Percentiles rank a stretch among this genome's conserved stretches.
These are phyloP conservation scores for Cheilosia impressa DNA, from an alignment of 2,888 invertebrate genomes.

Conservation along the genomic window DNA sequence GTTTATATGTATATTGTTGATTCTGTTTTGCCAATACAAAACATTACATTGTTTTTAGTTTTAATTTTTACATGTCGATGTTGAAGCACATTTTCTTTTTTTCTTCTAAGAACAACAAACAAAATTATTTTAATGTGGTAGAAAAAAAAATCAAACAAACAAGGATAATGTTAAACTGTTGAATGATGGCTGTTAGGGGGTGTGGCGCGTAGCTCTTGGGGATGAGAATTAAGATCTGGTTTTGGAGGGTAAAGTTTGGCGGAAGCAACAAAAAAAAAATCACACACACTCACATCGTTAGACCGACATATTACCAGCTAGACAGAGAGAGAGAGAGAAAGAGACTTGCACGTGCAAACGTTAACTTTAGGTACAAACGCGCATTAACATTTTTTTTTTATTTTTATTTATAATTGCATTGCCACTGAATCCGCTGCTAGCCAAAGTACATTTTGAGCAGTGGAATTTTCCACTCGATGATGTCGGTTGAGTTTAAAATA, in stretches of 20 bases:
- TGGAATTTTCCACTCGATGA: conserved; percentile 76
- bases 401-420: conserved; percentile 17
- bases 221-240: neutral
- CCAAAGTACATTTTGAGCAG: conserved; percentile 77
- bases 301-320: neutral
- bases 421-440: neutral
- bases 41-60: conserved; percentile 13
- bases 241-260: conserved; percentile 26
- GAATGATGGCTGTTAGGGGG: conserved; percentile 18
- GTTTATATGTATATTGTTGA: conserved; percentile 24
- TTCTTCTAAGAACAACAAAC: conserved; percentile 46
- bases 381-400: conserved; percentile 64
- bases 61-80: conserved; percentile 6
- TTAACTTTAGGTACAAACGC: conserved; percentile 25
- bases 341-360: conserved; percentile 1
- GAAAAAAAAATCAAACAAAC: conserved; percentile 10
- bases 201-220: conserved; percentile 11
- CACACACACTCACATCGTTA: conserved; percentile 41
- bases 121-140: conserved; percentile 23
- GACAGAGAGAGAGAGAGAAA: conserved; percentile 25
- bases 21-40: conserved; percentile 11
- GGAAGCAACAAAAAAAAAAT: conserved; percentile 29
- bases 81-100: conserved; percentile 14
- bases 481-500: conserved; percentile 28
- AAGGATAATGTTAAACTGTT: conserved; percentile 22